These are phyloP conservation scores for Tokudaia muenninki DNA, from an alignment of 2,797 vertebrate species.

Conservation along the genomic window DNA sequence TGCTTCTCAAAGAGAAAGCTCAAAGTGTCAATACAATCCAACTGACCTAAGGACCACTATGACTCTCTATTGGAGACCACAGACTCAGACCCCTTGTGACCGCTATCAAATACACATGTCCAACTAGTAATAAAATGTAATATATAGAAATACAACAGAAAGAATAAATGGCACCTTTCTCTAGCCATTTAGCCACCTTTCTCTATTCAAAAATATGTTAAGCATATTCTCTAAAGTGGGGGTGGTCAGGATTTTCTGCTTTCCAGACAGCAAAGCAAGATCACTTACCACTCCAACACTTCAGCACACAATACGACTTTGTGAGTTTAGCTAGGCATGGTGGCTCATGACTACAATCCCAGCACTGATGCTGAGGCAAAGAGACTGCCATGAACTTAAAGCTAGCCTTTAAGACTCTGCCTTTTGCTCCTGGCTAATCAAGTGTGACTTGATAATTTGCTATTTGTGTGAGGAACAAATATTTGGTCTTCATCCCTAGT, in stretches of 20 bases:
- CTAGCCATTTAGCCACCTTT: slow-evolving; percentile 39
- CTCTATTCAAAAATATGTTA: slow-evolving; percentile 18
- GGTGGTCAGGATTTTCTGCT: not conserved
- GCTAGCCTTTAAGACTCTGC: not conserved
- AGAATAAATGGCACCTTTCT: slow-evolving; percentile 39
- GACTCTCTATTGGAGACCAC: not conserved
- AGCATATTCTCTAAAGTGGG: not conserved
- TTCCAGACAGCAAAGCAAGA: not conserved
- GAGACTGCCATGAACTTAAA: not conserved
- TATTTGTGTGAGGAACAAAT: not conserved
- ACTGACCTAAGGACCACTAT: slow-evolving; percentile 38
- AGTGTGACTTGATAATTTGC: not conserved
- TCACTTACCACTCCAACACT: not conserved
- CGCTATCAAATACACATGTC: not conserved
- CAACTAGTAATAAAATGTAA: slow-evolving; percentile 49
- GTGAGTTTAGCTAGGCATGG: not conserved
- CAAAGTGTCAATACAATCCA: slow-evolving; percentile 51
- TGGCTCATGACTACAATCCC: not conserved
- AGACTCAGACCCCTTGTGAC: not conserved
- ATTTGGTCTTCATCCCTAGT: not conserved
- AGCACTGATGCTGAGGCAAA: not conserved
- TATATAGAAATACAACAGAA: slow-evolving; percentile 43
- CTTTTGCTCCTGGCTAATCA: slow-evolving; percentile 38
- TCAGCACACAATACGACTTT: not conserved
- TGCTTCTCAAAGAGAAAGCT: slow-evolving; percentile 36